A percentile compares a stretch with the other conserved stretches of the same genome.
phyloP scores from a whole-genome alignment of 2,113 vertebrate species.

The Trematomus loennbergii region DNA sequence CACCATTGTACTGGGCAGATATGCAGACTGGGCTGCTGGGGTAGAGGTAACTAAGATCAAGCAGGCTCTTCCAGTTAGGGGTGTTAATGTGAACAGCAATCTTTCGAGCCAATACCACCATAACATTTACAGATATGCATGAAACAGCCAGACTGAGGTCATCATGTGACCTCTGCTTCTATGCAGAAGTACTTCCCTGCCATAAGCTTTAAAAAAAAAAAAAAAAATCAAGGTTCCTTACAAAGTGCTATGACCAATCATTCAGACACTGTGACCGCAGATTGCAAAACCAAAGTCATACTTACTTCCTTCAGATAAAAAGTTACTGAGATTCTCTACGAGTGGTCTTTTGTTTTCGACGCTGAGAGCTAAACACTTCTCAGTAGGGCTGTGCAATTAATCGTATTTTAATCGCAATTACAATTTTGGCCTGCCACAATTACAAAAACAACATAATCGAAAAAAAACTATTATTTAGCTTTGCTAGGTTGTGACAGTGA shows the following conservation, averaged over 20 bases:
- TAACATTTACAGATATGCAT: background rate
- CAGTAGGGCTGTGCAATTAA: no score
- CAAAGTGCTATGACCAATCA: conserved; percentile 4
- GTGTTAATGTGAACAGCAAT: background rate
- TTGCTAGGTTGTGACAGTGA: no score
- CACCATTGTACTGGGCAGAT: conserved; percentile 13
- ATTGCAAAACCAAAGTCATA: conserved; percentile 19
- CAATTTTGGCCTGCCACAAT: no score
- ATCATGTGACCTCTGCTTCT: conserved; percentile 4
- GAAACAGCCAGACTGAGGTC: background rate
- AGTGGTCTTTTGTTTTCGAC: background rate
- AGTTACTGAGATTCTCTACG: background rate
- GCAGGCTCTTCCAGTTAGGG: background rate
- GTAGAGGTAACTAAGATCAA: conserved; percentile 27
- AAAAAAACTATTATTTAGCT: no score
- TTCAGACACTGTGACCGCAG: background rate
- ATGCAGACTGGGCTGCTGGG: conserved; percentile 9
- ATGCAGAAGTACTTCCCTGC: background rate
- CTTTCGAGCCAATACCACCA: background rate
- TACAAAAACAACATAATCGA: no score
- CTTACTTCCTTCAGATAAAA: conserved; percentile 26
- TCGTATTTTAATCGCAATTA: no score
- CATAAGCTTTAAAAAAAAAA: background rate
- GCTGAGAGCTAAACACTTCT: background rate
- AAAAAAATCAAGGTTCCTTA: background rate